Base-by-base conservation (phyloP, 2,797 vertebrate species). In the Anabacerthia variegaticeps region DNA sequence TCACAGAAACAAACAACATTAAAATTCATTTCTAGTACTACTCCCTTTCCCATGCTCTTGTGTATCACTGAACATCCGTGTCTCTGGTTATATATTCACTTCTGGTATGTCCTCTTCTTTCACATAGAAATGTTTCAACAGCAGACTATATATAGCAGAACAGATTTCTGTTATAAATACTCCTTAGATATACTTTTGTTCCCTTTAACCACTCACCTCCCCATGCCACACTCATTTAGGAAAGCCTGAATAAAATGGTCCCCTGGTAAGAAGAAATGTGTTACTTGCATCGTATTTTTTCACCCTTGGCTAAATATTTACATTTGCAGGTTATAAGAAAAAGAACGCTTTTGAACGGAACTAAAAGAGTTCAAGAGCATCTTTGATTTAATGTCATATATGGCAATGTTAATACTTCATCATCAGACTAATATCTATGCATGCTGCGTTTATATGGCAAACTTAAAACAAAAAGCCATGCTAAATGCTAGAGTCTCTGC, bases 1-100 rank as follows among this genome's bases (percentile, higher is more conserved):
- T 68, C 71, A 81, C 48, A 92, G 75, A 89, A 95, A 94, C n/a
- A 90, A 69, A 92, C 75, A 93, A 66, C 28, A 75, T 80, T 75
- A 65, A 88, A 80, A 83, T 41, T 51, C 0, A 65, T 58, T 90
- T 80, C 49, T 69, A 52, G 8, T 16, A n/a, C 30, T 73, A 27
- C 34, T 61, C 9, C 14, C 9, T 67, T 52, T 79, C 48, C 20
- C 23, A 17, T 88, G 13, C 56, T 87, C 52, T 65, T 1, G 1
- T 24, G 5, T 65, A 8, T 65, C 34, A 75, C 23, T 37, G n/a
- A 78, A 72, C 1, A 15, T 62, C 48, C 1, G 0, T 30, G 14
- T 83, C 55, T 87, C 44, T 80, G 58, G 36, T 73, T 95, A 85
- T 59, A 83, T 71, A 87, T 55, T 78, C 39, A 69, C 36, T 81